Percentiles rank a stretch among this genome's conserved stretches.
phyloP scores from a whole-genome alignment of 2,797 vertebrate genomes.

The Poliocrania exsul region DNA sequence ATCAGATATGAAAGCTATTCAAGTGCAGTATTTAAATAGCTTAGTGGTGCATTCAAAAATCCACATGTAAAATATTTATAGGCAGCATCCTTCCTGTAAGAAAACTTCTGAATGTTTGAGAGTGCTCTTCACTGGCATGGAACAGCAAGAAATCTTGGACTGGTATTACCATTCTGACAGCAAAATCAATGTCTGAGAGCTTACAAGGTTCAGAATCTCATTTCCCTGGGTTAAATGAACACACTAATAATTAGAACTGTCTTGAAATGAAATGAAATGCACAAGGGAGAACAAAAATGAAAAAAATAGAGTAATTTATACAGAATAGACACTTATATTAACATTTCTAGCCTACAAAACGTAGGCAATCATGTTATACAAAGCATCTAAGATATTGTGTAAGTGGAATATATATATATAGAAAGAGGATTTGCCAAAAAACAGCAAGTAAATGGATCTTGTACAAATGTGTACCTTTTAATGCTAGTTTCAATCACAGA shows the following conservation, averaged over 20 bases:
- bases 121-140: not conserved
- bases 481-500: not conserved
- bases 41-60: not conserved
- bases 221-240: not conserved
- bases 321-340: not conserved
- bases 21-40: not conserved
- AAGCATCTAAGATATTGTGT: not conserved
- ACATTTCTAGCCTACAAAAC: not conserved
- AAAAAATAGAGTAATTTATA: not conserved
- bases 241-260: not conserved
- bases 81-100: not conserved
- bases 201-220: not conserved
- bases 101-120: not conserved
- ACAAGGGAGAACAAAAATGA: not conserved
- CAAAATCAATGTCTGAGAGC: not conserved
- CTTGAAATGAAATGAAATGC: not conserved
- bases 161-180: not conserved
- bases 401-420: not conserved
- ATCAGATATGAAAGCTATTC: not conserved
- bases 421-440: not conserved
- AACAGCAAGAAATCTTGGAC: not conserved
- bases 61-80: not conserved
- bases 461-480: not conserved
- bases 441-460: not conserved
- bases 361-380: fast-evolving